Evolutionary conservation across 53 echinoderm and acorn worm species (phyloP).

Genomic region (Stichopus horrens): DNA sequence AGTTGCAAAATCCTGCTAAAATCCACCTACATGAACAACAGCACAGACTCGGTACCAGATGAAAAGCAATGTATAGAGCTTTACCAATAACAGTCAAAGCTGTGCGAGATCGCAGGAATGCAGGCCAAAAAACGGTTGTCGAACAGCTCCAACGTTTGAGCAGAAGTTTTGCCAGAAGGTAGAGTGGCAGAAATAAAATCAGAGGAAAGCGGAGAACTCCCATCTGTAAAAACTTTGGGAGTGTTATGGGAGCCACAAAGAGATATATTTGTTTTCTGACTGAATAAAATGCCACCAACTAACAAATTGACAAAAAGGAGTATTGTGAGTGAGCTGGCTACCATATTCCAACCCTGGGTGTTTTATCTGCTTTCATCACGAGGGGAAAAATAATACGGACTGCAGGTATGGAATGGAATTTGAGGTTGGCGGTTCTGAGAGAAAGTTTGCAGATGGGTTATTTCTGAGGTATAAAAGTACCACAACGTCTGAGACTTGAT

Average conservation of each 20-base stretch:
- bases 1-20: no score
- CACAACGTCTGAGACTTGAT: background rate
- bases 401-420: conserved; percentile 33
- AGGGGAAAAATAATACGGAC: conserved; percentile 41
- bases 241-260: conserved; percentile 25
- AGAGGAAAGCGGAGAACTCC: conserved; percentile 18
- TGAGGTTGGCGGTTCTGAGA: conserved; percentile 7
- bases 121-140: conserved; percentile 29
- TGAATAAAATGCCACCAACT: background rate
- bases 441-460: background rate
- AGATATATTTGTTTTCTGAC: conserved; percentile 12
- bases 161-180: conserved; percentile 8
- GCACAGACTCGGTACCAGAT: no score
- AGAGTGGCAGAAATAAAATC: conserved; percentile 26
- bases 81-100: background rate
- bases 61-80: background rate
- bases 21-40: no score
- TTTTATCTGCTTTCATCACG: conserved; percentile 25
- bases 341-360: conserved; percentile 16
- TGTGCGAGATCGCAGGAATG: background rate
- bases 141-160: background rate
- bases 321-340: background rate
- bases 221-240: conserved; percentile 44
- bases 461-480: background rate
- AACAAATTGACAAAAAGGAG: background rate